Evolutionary conservation across 2,888 invertebrate species (phyloP).

Genomic region (Tetheella fluctuosa): DNA sequence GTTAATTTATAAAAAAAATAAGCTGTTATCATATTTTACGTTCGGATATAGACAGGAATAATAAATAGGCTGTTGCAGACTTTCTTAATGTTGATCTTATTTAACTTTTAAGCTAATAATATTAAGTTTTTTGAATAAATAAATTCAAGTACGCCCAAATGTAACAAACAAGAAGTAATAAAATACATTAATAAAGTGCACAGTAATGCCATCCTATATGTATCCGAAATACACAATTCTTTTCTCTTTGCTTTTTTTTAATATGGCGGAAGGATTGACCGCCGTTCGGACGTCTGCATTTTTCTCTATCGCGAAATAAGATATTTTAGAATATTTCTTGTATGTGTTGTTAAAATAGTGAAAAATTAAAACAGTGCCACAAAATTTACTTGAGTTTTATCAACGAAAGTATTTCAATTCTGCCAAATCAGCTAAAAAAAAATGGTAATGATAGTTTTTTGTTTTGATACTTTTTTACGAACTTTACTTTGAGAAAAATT

Average conservation of each 20-base stretch:
- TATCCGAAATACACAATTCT: slow-evolving; percentile 58
- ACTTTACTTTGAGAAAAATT: slow-evolving; percentile 69
- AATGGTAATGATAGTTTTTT: slow-evolving; percentile 85
- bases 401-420: slow-evolving; percentile 35
- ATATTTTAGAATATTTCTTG: slow-evolving; percentile 51
- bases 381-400: slow-evolving; percentile 29
- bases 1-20: too few species aligned
- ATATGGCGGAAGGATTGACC: slow-evolving; percentile 83
- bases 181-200: not conserved
- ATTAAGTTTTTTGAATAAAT: not conserved
- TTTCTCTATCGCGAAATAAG: slow-evolving; percentile 62
- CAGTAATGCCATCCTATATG: slow-evolving; percentile 15
- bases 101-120: too few species aligned
- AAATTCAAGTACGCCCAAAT: not conserved
- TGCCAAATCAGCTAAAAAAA: slow-evolving; percentile 66
- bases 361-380: slow-evolving; percentile 42
- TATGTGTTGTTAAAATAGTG: slow-evolving; percentile 59
- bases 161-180: not conserved
- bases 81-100: too few species aligned
- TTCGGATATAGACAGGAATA: not conserved
- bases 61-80: too few species aligned
- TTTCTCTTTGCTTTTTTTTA: slow-evolving; percentile 78
- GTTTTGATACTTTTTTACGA: slow-evolving; percentile 84
- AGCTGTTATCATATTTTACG: not conserved
- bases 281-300: slow-evolving; percentile 75